Conservation (phyloP, 2,113 vertebrate species). For the Castor canadensis region DNA sequence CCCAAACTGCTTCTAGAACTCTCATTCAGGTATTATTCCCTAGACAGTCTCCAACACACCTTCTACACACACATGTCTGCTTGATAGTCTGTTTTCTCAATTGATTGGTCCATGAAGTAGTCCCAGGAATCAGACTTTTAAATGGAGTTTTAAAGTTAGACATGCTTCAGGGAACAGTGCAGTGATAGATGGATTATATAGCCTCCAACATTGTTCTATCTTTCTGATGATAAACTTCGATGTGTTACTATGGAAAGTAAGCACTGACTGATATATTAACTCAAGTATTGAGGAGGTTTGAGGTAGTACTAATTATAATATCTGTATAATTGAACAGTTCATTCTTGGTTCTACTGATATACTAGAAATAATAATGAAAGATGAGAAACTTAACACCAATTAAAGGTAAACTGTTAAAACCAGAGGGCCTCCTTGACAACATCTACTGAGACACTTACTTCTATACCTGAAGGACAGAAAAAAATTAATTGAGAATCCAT, state of each 20-base stretch:
- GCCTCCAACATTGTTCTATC: neutral
- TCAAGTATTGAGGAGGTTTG: neutral
- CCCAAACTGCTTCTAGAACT: neutral
- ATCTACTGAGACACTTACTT: neutral
- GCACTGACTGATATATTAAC: neutral
- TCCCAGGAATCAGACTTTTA: constrained; percentile 6
- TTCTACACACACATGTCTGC: neutral
- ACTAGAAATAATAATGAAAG: constrained; percentile 32
- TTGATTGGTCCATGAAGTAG: neutral
- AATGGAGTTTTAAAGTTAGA: neutral
- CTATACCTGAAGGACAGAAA: neutral
- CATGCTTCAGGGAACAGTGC: neutral
- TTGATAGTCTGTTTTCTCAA: neutral
- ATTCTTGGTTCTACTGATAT: neutral
- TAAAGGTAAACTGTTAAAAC: constrained; percentile 19
- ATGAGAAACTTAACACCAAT: constrained; percentile 35
- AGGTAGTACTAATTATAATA: neutral
- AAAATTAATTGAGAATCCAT: neutral
- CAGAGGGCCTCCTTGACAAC: neutral
- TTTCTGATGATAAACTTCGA: neutral
- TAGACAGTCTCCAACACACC: neutral
- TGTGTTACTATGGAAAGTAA: neutral
- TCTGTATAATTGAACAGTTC: neutral
- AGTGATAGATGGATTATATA: neutral
- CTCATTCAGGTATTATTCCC: neutral